Evolutionary conservation across 2,797 vertebrate genomes (phyloP), one percentile per base, ranked within the genome.

Genomic region (Todus mexicanus): DNA sequence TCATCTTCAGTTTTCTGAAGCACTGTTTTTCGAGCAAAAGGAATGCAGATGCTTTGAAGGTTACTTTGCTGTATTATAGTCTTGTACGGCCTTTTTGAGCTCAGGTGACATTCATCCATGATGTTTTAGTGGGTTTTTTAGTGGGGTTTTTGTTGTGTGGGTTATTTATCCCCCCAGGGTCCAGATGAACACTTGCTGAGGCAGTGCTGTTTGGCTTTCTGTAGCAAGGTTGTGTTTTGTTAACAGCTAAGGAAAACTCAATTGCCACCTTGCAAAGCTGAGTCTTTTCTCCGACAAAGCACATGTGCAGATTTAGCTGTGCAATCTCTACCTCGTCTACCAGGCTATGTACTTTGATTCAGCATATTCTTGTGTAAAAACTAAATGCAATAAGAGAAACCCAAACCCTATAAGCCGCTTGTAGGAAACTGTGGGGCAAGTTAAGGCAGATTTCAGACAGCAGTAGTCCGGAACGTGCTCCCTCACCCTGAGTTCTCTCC

Each of bases 241-340:
- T 90, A 69, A 61, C 19, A 72, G 51, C 33, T 37, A 10, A 21
- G 33, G 21, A 63, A 64, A 72, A 33, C 15, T 51, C 33, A 74
- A 35, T 54, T 1, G 5, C 13, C 0, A 0, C 31, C 15, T 23
- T 70, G 60, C 0, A 1, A 69, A 51, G 51, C 56, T 57, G 54
- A 72, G 59, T 51, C 25, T 40, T 61, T 86, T 53, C 20, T 66
- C 59, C 8, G 5, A 6, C 29, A 33, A 80, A 66, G 40, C 1
- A 1, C 26, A 5, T 2, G 0, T 37, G 26, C 59, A 72, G 23
- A 23, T 72, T n/a, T 37, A 60, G n/a, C 17, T 70, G 17, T 73
- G 60, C 22, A 8, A 1, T 48, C 25, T 45, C 78, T 84, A 37
- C 21, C 1, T 0, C 1, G 31, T 66, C 37, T 66, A 8, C 18